Base-by-base conservation (phyloP, 2,888 invertebrate genomes). In the Limnephilus rhombicus region DNA sequence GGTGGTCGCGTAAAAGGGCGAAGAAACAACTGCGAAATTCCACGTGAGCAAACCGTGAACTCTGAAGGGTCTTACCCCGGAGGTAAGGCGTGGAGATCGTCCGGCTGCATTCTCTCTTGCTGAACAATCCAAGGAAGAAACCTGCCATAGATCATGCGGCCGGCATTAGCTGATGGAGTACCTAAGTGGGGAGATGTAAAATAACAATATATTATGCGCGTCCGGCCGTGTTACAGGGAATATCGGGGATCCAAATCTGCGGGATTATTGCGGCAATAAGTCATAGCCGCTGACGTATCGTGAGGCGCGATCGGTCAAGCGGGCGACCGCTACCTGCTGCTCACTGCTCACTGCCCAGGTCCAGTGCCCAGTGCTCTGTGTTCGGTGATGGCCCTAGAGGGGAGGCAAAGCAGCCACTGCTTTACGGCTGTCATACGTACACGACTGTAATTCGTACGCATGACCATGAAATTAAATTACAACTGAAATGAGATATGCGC, bases 201-300 rank as follows among this genome's bases (percentile, higher is more conserved):
- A 90, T 85, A 90, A 90, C 83, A 83, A 90, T 90, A 85, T 45
- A 90, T 90, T 81, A 90, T 85, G 53, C 88, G 34, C 68, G 88
- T 88, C 88, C 88, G 68, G 88, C 53, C 68, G 88, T 49, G 88
- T 88, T 88, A 15, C 53, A 53, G 88, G 34, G 37, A 91, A 83
- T 89, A 91, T 91, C 91, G 91, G 53, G 81, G 80, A 89, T 85
- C 80, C 89, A 91, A 89, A 91, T 91, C 89, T 88, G 45, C 91
- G 83, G 80, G 85, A 89, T 91, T 91, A 91, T 91, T 91, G 83
- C 88, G 85, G 91, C 83, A 29, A 85, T 91, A 89, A 91, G 91
- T 91, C 91, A 91, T 45, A 82, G 85, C 53, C 80, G 89, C 24
- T 82, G 91, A 83, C 91, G 83, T 91, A 91, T 91, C 91, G 89